phyloP scores from a whole-genome alignment of 1,140 invertebrate species.

The Marisa cornuarietis region DNA sequence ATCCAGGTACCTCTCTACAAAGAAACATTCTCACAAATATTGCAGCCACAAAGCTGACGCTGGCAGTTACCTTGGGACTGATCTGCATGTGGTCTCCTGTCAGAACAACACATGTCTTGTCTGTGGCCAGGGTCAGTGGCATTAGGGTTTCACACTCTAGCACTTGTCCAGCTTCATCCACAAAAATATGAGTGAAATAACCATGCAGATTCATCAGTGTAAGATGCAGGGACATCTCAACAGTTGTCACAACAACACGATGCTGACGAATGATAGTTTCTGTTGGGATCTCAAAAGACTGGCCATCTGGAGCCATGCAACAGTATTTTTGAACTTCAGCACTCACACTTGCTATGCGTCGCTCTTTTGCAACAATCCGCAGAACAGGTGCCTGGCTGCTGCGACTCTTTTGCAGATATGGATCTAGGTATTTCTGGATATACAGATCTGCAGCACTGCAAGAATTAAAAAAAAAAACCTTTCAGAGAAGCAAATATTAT shows the following conservation, averaged over 20 bases:
- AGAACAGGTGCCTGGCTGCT: constrained; percentile 30
- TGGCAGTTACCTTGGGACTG: constrained; percentile 36
- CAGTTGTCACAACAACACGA: constrained; percentile 81
- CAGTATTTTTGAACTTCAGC: constrained; percentile 78
- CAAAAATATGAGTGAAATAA: constrained; percentile 59
- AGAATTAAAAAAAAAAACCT: constrained; percentile 31
- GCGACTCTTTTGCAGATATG: constrained; percentile 38
- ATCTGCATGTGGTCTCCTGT: constrained; percentile 60
- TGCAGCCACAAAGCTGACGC: too few species aligned
- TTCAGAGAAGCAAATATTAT: not conserved
- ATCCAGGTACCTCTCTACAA: too few species aligned
- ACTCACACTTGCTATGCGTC: constrained; percentile 79
- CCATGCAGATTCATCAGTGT: constrained; percentile 39
- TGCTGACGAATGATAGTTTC: constrained; percentile 77
- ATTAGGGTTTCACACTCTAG: constrained; percentile 57
- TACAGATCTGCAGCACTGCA: constrained; percentile 72
- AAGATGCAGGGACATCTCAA: constrained; percentile 75
- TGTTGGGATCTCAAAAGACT: constrained; percentile 74
- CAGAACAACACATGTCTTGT: constrained; percentile 58
- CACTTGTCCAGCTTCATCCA: constrained; percentile 60
- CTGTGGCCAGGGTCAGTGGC: constrained; percentile 52
- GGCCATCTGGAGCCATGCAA: constrained; percentile 70
- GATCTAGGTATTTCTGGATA: constrained; percentile 80
- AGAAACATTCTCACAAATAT: too few species aligned
- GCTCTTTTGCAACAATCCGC: constrained; percentile 81